Evolutionary conservation across 2,113 vertebrate genomes (phyloP), one percentile per base, ranked within the genome.

Genomic region (Xenopus laevis): DNA sequence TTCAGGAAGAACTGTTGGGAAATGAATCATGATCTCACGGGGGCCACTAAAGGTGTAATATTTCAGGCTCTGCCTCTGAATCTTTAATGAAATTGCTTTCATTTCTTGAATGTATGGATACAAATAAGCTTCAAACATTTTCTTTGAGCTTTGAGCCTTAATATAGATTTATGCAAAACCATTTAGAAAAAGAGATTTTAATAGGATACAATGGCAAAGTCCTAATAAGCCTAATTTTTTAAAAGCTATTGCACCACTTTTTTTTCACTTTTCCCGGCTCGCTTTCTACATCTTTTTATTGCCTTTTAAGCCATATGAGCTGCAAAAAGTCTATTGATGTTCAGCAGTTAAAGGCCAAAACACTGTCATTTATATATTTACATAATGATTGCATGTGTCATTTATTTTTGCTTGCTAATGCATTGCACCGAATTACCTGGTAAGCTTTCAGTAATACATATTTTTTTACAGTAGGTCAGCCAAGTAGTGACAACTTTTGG

Each of bases 11-110:
- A 47, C 12, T 30, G n/a, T 64, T 64, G 52, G 20, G 13, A 10
- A 18, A 30, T 46, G 20, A 64, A 70, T 68, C 53, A 68, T 23
- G 5, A 21, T 61, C 33, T 68, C 18, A 20, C 59, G 13, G 10
- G n/a, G 61, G 13, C 46, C 60, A 45, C 44, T 75, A 21, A 59
- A 61, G 45, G 65, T 62, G 50, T 63, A 59, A 61, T 63, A 75
- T 69, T 21, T 75, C 73, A 53, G 65, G 60, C 44, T 63, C 58
- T 68, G 73, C 21, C 73, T 68, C n/a, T 75, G 23, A 68, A 61
- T 68, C 13, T 50, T 75, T 75, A 55, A 75, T 53, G 73, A 63
- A 68, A 75, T 63, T 13, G 18, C 73, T 75, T 62, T 53, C 8
- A 30, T 69, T 69, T 27, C 18, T 52, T 27, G 44, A 30, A 40